phyloP scores from a whole-genome alignment of 2,797 vertebrate species.

The Enteromius argenteus region DNA sequence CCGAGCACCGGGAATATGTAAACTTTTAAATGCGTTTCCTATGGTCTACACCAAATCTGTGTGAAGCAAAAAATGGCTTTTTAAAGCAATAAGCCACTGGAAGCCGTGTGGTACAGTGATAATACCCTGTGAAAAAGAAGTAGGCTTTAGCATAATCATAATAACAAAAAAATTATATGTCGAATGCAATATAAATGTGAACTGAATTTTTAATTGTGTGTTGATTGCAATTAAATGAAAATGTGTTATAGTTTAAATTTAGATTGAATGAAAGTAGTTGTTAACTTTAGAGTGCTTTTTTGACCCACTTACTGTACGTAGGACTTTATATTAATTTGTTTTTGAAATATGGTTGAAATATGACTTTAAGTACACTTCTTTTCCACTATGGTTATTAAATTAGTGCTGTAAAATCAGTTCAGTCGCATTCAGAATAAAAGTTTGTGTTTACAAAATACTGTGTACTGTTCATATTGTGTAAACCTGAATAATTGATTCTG shows the following conservation, averaged over 20 bases:
- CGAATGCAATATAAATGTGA: background rate
- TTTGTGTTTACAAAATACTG: too few species aligned
- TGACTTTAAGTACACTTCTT: background rate
- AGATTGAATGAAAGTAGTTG: background rate
- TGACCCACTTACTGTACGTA: background rate
- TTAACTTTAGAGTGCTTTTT: background rate
- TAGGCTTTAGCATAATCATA: background rate
- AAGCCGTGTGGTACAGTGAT: background rate
- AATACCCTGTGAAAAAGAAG: background rate
- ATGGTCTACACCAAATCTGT: constrained; percentile 12
- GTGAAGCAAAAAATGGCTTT: background rate
- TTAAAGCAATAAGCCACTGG: background rate
- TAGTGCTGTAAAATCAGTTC: too few species aligned
- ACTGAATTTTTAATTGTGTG: background rate
- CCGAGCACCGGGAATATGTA: constrained; percentile 44
- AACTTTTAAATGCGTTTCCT: constrained; percentile 24
- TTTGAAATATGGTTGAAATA: background rate
- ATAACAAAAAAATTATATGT: too few species aligned
- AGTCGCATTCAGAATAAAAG: too few species aligned
- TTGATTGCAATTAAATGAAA: background rate
- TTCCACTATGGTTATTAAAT: background rate
- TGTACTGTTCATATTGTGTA: too few species aligned
- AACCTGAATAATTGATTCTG: background rate
- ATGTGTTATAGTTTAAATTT: background rate
- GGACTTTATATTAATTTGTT: background rate